Evolutionary conservation across 2,797 vertebrate species (phyloP).

Genomic region (Sandelia bainsii): DNA sequence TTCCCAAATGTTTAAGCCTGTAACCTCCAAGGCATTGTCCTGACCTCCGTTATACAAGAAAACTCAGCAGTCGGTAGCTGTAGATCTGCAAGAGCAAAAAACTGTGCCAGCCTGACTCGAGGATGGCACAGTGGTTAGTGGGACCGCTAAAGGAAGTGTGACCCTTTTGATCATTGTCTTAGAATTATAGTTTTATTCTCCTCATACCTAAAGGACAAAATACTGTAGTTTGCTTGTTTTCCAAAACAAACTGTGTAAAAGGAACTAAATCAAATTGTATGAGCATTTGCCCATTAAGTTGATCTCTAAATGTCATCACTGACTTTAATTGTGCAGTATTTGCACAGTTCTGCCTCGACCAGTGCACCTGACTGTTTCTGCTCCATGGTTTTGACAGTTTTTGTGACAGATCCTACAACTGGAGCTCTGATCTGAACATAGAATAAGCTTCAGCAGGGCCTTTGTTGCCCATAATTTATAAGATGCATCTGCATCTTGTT

Average conservation of each 20-base stretch:
- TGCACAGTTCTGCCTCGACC: no score
- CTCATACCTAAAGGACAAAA: background rate
- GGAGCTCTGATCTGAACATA: background rate
- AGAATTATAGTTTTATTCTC: constrained; percentile 18
- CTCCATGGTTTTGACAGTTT: no score
- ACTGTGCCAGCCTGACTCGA: background rate
- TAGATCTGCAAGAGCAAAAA: constrained; percentile 27
- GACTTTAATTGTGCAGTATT: no score
- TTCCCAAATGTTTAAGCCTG: constrained; percentile 68
- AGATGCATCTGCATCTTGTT: no score
- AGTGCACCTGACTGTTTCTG: no score
- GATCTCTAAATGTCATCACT: no score
- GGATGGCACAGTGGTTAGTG: constrained; percentile 2
- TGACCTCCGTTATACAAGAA: constrained; percentile 45
- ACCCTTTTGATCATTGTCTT: constrained; percentile 22
- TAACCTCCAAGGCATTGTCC: constrained; percentile 61
- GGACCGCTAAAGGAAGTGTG: background rate
- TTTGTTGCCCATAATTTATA: no score
- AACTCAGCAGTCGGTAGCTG: constrained; percentile 38
- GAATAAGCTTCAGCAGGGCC: background rate
- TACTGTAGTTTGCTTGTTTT: background rate
- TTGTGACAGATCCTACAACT: background rate
- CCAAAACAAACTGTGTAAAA: background rate
- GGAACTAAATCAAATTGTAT: no score
- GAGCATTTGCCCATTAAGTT: no score